Evolutionary conservation across 2,113 vertebrate genomes (phyloP), one percentile per base, ranked within the genome.

Genomic region (Thamnaconus septentrionalis): DNA sequence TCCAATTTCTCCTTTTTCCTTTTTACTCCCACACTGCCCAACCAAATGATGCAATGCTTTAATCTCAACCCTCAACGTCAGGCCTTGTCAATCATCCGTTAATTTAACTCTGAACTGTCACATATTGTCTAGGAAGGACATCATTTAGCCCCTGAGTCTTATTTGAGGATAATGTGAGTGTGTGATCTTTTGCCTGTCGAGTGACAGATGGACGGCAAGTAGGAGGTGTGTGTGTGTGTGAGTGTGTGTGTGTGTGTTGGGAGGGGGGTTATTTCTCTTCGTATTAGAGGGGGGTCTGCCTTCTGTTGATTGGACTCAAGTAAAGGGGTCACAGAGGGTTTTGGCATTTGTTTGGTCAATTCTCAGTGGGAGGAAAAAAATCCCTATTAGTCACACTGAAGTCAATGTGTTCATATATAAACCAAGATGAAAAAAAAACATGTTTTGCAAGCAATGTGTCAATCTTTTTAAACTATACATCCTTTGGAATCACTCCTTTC

Each of bases 161-260:
- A 6, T 48, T 54, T 52, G 57, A 65, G 59, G 64, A 53, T 7
- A 52, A 7, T 49, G 62, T 53, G 56, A 64, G 59, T 68, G 66
- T 64, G 59, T 72, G 63, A 73, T 61, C 75, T 79, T 82, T 73
- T 79, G 81, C 60, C 79, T 62, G 67, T 76, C 62, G 65, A 88
- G 86, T 78, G 90, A 92, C 91, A 93, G 92, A 93, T 94, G 91
- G 90, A 85, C 76, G 59, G 77, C 75, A 78, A 75, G 85, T 84
- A 57, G 85, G 73, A 74, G 80, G 69, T 69, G 18, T 31, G 18
- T 31, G 18, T 31, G 18, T 31, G 18, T 31, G 18, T 31, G 18
- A 31, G 18, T 31, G 18, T 31, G 18, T 31, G 18, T 31, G 18
- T 31, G 18, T 31, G 18, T 31, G 18, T 31, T 31, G 69, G 81